Evolutionary conservation across 1,140 invertebrate species (phyloP).

Genomic region (Theocolax elegans): DNA sequence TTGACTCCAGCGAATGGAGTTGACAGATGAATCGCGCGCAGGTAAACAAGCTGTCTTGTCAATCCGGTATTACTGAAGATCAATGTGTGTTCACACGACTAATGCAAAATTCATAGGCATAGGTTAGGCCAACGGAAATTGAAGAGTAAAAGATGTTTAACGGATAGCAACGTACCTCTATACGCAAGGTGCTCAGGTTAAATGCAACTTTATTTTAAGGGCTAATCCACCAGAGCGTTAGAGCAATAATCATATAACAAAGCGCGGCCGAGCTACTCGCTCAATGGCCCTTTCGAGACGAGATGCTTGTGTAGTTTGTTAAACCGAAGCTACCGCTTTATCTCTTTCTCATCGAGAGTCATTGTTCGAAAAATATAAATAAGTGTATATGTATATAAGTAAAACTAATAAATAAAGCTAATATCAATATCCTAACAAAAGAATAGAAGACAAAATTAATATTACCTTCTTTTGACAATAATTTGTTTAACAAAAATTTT

Average conservation of each 20-base stretch:
- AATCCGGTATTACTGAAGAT: constrained; percentile 16
- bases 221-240: constrained; percentile 53
- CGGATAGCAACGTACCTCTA: too few species aligned
- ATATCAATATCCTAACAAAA: too few species aligned
- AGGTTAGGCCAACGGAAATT: too few species aligned
- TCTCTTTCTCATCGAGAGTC: not conserved
- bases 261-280: constrained; percentile 53
- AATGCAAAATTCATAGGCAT: not conserved
- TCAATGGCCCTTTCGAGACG: constrained; percentile 61
- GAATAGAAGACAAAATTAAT: too few species aligned
- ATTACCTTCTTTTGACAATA: too few species aligned
- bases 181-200: not conserved
- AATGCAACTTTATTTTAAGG: not conserved
- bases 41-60: constrained; percentile 1
- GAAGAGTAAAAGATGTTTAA: too few species aligned
- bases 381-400: too few species aligned
- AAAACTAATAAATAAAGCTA: too few species aligned
- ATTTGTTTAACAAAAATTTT: constrained; percentile 20
- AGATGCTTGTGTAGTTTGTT: constrained; percentile 51
- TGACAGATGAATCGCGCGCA: not conserved
- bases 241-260: constrained; percentile 66
- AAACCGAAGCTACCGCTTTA: not conserved
- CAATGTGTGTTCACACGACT: not conserved
- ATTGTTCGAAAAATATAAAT: not conserved
- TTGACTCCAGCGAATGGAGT: not conserved